Evolutionary conservation across 2,113 vertebrate genomes (phyloP).

Genomic region (Carettochelys insculpta): DNA sequence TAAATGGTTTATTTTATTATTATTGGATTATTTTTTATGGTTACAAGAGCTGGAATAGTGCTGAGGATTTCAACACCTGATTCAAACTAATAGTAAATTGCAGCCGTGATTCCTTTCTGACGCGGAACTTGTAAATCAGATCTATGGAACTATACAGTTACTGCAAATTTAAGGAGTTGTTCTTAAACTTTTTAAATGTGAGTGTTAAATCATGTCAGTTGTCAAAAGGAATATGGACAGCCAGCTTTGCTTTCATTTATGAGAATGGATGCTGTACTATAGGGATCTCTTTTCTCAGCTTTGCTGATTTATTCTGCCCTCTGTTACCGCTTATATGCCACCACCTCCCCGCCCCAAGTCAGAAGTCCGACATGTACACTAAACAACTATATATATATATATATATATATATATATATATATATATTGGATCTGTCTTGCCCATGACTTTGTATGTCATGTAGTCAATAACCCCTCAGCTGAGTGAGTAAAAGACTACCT

Average conservation of each 20-base stretch:
- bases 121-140: slow-evolving; percentile 74
- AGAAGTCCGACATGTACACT: accelerated
- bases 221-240: slow-evolving; percentile 62
- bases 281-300: slow-evolving; percentile 12
- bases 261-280: not conserved
- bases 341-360: not conserved
- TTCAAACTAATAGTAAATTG: slow-evolving; percentile 57
- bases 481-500: not conserved
- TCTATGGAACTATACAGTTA: slow-evolving; percentile 64
- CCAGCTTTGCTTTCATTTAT: slow-evolving; percentile 31
- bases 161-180: slow-evolving; percentile 73
- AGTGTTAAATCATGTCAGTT: slow-evolving; percentile 74
- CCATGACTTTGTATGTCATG: not conserved
- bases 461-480: not conserved
- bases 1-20: not conserved
- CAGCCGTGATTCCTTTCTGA: slow-evolving; percentile 28
- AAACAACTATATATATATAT: no score
- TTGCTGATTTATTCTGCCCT: not conserved
- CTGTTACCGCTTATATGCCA: not conserved
- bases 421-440: accelerated
- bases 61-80: slow-evolving; percentile 10
- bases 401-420: no score
- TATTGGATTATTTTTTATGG: not conserved
- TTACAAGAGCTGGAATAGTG: not conserved
- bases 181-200: slow-evolving; percentile 70